phyloP scores from a whole-genome alignment of 2,797 vertebrate species.

The Muscicapa comitata region DNA sequence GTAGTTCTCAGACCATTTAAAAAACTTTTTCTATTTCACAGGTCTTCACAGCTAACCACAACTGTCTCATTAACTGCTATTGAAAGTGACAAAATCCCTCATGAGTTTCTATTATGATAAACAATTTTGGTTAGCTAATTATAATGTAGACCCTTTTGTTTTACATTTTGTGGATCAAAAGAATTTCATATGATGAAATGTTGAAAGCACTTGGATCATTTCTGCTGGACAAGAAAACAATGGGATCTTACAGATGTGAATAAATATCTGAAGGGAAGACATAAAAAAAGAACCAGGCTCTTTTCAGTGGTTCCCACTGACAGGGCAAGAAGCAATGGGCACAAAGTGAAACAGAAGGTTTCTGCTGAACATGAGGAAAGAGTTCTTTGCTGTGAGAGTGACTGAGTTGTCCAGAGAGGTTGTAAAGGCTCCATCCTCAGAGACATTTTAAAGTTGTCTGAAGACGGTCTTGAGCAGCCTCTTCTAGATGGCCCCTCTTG shows the following conservation, averaged over 20 bases:
- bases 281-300: neutral
- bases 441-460: neutral
- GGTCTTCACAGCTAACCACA: neutral
- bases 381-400: neutral
- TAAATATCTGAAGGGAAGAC: neutral
- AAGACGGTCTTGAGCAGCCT: neutral
- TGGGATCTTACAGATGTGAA: neutral
- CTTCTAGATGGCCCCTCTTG: neutral
- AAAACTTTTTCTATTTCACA: neutral
- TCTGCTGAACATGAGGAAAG: neutral
- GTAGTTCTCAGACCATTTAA: neutral
- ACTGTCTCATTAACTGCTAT: neutral
- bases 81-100: neutral
- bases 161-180: neutral
- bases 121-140: neutral
- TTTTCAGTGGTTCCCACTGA: neutral
- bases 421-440: neutral
- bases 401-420: neutral
- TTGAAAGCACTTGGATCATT: rapidly evolving
- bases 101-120: neutral
- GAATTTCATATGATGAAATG: neutral
- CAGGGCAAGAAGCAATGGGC: neutral
- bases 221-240: neutral
- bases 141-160: rapidly evolving
- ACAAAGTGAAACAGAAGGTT: neutral